Base-by-base conservation (phyloP, 2,888 invertebrate species). In the Eristalis pertinax region DNA sequence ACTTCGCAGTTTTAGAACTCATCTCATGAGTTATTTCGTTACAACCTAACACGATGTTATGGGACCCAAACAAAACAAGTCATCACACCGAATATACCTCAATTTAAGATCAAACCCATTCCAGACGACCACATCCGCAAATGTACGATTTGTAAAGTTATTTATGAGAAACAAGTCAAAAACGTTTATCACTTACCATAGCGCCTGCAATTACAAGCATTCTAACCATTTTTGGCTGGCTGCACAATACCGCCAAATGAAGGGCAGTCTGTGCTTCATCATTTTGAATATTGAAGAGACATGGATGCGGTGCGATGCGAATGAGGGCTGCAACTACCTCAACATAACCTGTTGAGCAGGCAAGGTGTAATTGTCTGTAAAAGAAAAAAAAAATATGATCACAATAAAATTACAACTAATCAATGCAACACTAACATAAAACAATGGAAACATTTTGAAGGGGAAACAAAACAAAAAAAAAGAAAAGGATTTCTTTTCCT, bases 181-280 rank as follows among this genome's bases (percentile, higher is more conserved):
- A 1, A 11, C 24, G 13, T 3, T 13, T 13, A 68, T 58, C 26
- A 89, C 91, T 91, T 90, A 93, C 93, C 91, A 93, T 92, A 26
- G 97, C 97, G 22, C 98, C 98, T 1, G 97, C 97, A 35, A 96
- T 94, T 35, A 98, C 94, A 81, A 98, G 94, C 93, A 96, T 95
- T 88, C 97, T 94, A 1, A 96, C 95, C 65, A 98, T 95, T 63
- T 95, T 94, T 50, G 96, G 94, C 92, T 98, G 96, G 11, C 95
- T 94, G 56, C 96, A 96, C 89, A 97, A 94, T 1, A 97, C 97
- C 0, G 98, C 97, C 86, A 98, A 93, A 93, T 98, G 98, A n/a
- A 98, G 93, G 0, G 98, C 96, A 1, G 98, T 96, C 90, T 97
- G 96, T 7, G 95, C 95, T 77, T 95, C 94, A 93, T 97, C 96